Evolutionary conservation across 2,797 vertebrate species (phyloP).

Genomic region (Molossus alvarezi): DNA sequence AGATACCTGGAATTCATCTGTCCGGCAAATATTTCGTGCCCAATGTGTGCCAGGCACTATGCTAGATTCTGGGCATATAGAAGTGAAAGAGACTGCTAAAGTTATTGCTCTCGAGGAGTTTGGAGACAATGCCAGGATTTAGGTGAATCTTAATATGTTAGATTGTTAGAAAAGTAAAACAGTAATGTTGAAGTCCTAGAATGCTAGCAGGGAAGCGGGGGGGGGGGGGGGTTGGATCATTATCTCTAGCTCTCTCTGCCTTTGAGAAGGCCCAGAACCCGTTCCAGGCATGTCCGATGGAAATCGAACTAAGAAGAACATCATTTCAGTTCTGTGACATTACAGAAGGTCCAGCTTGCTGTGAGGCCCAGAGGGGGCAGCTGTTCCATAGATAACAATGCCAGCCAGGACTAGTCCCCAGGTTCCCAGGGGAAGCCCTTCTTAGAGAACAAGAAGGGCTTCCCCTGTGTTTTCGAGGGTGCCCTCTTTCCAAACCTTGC

Average conservation of each 20-base stretch:
- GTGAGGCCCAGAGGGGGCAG: neutral
- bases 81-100: neutral
- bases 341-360: neutral
- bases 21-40: neutral
- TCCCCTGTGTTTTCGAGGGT: neutral
- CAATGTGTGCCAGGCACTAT: neutral
- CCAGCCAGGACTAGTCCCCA: neutral
- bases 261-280: constrained; percentile 48
- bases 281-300: constrained; percentile 1
- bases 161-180: constrained; percentile 44
- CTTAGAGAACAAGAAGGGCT: neutral
- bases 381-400: neutral
- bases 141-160: constrained; percentile 36
- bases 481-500: neutral
- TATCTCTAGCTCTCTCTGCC: neutral
- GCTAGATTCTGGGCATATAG: neutral
- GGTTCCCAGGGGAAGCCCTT: neutral
- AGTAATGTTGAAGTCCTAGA: neutral
- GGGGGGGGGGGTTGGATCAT: neutral
- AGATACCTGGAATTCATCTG: neutral
- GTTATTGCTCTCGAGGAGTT: neutral
- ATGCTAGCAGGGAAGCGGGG: neutral
- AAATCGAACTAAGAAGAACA: constrained; percentile 59
- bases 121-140: neutral
- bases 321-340: constrained; percentile 63